Evolutionary conservation across 2,113 vertebrate genomes (phyloP).

Genomic region (Dascyllus trimaculatus): DNA sequence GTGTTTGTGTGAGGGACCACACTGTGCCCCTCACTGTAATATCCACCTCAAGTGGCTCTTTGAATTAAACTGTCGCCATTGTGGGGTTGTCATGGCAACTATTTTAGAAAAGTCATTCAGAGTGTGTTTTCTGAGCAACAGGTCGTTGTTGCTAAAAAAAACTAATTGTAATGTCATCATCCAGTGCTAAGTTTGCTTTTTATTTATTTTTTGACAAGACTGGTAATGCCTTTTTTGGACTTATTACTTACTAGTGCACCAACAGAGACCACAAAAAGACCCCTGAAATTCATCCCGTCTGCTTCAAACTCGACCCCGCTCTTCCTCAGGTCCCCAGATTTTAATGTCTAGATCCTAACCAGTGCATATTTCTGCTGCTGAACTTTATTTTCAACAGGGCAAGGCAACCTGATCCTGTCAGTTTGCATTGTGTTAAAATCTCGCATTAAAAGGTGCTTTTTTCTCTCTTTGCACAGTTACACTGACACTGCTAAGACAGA

Average conservation of each 20-base stretch:
- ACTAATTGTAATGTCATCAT: background rate
- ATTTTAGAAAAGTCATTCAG: conserved; percentile 34
- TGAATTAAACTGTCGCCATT: conserved; percentile 24
- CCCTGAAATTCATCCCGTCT: too few species aligned
- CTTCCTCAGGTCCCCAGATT: background rate
- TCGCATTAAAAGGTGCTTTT: too few species aligned
- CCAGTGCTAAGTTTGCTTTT: background rate
- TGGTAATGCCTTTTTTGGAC: background rate
- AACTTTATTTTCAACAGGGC: conserved; percentile 26
- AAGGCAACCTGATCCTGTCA: conserved; percentile 17
- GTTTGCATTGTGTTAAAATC: conserved; percentile 28
- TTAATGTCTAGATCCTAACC: conserved; percentile 15
- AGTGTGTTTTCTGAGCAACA: conserved; percentile 35
- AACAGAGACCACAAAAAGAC: too few species aligned
- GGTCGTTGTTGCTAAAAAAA: conserved; percentile 2
- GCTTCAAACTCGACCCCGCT: too few species aligned
- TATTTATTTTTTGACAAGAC: background rate
- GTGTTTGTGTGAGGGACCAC: conserved; percentile 13
- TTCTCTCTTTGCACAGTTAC: conserved; percentile 19
- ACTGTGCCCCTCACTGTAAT: conserved; percentile 12
- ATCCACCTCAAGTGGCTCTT: conserved; percentile 11
- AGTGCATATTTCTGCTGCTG: background rate
- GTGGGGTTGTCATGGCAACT: conserved; percentile 52
- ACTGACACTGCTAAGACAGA: conserved; percentile 11
- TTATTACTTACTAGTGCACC: background rate